Base-by-base conservation (phyloP, 2,888 invertebrate genomes). In the Entomobrya multifasciata region DNA sequence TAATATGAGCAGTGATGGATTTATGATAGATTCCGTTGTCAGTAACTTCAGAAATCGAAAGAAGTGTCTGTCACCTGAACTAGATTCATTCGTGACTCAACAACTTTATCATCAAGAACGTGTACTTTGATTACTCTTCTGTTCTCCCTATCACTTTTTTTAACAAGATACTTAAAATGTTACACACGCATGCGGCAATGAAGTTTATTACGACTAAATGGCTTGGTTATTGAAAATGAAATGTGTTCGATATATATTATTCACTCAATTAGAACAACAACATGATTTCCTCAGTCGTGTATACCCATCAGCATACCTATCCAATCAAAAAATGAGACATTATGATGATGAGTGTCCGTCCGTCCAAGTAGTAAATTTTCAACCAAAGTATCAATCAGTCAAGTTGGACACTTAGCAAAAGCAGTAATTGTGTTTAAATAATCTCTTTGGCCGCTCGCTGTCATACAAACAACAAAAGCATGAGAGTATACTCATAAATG, bases 121-220 rank as follows among this genome's bases (percentile, higher is more conserved):
- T 36, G 74, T 41, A 55, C 44, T 52, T 67, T 41, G 65, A 76
- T 76, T 36, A 30, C 27, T 62, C n/a, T n/a, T 49, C 60, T 55
- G 79, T 60, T 85, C 79, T 86, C 76, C 86, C 81, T 76, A 74
- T 86, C 81, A 80, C 86, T 86, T 86, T n/a, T n/a, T n/a, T 86
- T 72, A 76, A 76, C 74, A 55, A 76, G 74, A 55, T 55, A 76
- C 55, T 76, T 76, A 55, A 74, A 22, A 55, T 36, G 36, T 25
- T 15, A 57, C 65, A 36, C 20, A 49, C 76, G 27, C 30, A 30
- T 65, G 36, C 36, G 36, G 36, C 36, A 36, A 36, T 6, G 22
- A 11, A 27, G n/a, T 20, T 62, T 27, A 62, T 78, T 44, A 60
- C 27, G n/a, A 44, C 47, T 47, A 27, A 78, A 62, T 47, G 1